These are phyloP conservation scores for Helicoverpa assulta DNA, from an alignment of 2,888 invertebrate species.

Conservation along the genomic window DNA sequence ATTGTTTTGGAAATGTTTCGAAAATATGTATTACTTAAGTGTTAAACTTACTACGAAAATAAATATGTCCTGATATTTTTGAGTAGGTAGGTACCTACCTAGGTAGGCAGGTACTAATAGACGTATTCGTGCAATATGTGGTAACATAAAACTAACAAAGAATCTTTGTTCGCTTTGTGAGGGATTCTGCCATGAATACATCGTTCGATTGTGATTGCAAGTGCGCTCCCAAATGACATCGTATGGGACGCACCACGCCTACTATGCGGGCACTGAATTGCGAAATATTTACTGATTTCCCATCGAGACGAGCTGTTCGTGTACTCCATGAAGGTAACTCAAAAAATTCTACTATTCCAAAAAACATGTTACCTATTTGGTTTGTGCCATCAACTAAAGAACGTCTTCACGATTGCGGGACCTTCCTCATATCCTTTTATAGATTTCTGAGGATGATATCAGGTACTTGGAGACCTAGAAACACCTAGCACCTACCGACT, in stretches of 20 bases:
- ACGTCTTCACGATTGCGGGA: neutral
- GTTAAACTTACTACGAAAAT: too few relatives aligned
- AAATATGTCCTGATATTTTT: conserved; percentile 26
- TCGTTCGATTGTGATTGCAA: conserved; percentile 76
- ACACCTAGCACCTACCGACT: conserved; percentile 21
- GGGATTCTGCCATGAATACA: conserved; percentile 69
- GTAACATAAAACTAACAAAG: conserved; percentile 71
- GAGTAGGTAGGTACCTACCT: neutral
- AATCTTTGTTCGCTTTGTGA: conserved; percentile 81
- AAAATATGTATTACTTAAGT: conserved; percentile 10
- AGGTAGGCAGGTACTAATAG: conserved; percentile 5
- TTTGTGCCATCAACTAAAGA: neutral
- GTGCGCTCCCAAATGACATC: conserved; percentile 79
- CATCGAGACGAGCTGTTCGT: conserved; percentile 52
- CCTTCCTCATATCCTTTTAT: conserved; percentile 33
- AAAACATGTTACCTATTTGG: neutral
- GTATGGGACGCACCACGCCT: conserved; percentile 77
- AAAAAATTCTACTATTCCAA: conserved; percentile 4
- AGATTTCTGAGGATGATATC: conserved; percentile 13
- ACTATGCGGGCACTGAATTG: conserved; percentile 73
- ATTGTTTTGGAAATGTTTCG: conserved; percentile 32
- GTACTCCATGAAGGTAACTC: neutral
- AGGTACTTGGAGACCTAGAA: conserved; percentile 34
- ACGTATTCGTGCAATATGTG: conserved; percentile 37
- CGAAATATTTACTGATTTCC: conserved; percentile 73